Percentiles rank a stretch among this genome's conserved stretches.
These are phyloP conservation scores for Catharus bicknelli DNA, from an alignment of 2,113 vertebrate species.

Conservation along the genomic window DNA sequence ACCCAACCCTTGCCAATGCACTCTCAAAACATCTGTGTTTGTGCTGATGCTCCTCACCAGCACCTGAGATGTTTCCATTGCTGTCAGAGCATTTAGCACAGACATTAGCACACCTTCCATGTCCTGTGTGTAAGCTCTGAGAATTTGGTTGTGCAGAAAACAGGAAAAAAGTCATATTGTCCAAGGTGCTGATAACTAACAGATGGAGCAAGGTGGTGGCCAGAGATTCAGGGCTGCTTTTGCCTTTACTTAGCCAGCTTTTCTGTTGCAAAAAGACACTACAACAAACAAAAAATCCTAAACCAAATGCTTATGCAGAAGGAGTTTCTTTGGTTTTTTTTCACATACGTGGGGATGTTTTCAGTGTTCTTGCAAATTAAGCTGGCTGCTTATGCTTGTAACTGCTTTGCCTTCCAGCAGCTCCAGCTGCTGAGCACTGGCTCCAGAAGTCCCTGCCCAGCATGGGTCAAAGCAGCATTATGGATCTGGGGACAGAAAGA, in stretches of 20 bases:
- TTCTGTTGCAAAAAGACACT: background rate
- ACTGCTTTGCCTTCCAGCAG: background rate
- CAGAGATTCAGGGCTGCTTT: background rate
- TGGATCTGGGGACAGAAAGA: background rate
- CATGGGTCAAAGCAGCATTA: background rate
- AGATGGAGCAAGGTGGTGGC: background rate
- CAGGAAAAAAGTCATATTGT: background rate
- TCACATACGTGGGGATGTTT: background rate
- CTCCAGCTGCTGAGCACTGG: background rate
- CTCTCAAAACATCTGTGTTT: background rate
- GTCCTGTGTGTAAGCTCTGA: background rate
- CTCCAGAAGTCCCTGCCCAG: background rate
- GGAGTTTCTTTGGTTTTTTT: background rate
- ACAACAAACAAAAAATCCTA: background rate
- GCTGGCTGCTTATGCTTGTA: background rate
- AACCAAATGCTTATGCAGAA: background rate
- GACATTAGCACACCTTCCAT: background rate
- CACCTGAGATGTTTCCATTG: accelerated
- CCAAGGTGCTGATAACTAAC: background rate
- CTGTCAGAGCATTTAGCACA: background rate
- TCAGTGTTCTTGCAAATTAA: background rate
- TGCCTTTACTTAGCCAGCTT: background rate
- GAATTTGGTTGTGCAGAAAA: background rate
- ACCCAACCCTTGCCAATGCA: background rate
- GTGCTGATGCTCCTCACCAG: background rate